A percentile compares a stretch with the other conserved stretches of the same genome.
Conservation (phyloP, 1,140 invertebrate genomes). For the Mercenaria mercenaria region DNA sequence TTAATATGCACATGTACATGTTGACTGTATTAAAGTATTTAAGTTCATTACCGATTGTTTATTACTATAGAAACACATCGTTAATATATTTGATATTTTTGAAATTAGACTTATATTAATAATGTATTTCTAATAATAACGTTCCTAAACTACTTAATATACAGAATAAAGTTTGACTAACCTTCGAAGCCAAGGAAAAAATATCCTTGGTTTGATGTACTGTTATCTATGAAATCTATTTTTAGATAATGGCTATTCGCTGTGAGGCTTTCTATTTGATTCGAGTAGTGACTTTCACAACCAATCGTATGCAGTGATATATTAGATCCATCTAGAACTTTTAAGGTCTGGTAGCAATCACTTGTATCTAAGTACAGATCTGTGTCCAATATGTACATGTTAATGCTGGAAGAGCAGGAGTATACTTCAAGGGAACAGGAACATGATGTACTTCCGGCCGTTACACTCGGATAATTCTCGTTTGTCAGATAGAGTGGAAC, state of each 20-base stretch:
- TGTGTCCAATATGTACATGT: background rate
- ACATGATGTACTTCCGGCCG: background rate
- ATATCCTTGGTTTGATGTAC: background rate
- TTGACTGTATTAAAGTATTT: too few relatives aligned
- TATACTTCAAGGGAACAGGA: background rate
- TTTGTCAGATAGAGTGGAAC: constrained; percentile 11
- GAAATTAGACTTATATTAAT: too few relatives aligned
- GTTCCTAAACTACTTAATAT: too few relatives aligned
- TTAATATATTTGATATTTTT: too few relatives aligned
- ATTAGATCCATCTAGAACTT: background rate
- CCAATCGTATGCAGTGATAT: background rate
- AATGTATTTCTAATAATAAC: too few relatives aligned
- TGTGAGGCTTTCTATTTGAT: background rate
- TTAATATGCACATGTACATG: too few relatives aligned
- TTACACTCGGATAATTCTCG: background rate
- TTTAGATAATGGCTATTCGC: background rate
- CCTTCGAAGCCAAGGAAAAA: constrained; percentile 1
- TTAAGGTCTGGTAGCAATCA: background rate
- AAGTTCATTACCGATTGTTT: too few relatives aligned
- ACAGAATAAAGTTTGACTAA: too few relatives aligned
- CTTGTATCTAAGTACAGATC: background rate
- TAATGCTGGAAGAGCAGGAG: background rate
- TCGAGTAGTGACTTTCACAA: background rate
- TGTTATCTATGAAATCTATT: background rate
- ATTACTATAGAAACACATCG: too few relatives aligned